Evolutionary conservation across 2,113 vertebrate genomes (phyloP).

Genomic region (Silurus glanis): DNA sequence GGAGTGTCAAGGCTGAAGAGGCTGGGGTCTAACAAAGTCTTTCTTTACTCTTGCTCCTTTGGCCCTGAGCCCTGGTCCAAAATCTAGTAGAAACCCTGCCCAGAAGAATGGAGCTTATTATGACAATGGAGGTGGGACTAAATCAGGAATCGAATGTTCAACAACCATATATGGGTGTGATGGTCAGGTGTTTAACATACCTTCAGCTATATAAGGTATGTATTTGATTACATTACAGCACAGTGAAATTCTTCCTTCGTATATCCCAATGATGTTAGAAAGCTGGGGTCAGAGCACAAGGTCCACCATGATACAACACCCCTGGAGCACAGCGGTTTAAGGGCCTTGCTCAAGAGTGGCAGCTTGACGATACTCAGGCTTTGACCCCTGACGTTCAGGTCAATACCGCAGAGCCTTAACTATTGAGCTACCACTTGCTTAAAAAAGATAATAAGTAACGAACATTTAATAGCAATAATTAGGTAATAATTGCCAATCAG

Average conservation of each 20-base stretch:
- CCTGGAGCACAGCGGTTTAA: too few relatives aligned
- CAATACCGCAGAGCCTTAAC: too few relatives aligned
- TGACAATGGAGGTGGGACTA: background rate
- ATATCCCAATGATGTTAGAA: too few relatives aligned
- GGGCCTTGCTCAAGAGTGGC: too few relatives aligned
- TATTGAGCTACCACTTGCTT: too few relatives aligned
- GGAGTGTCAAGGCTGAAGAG: background rate
- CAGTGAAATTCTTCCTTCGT: too few relatives aligned
- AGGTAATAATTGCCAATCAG: background rate
- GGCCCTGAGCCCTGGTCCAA: background rate
- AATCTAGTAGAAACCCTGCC: background rate
- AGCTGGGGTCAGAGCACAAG: too few relatives aligned
- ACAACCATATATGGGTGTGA: background rate
- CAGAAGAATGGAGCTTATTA: background rate
- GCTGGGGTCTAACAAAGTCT: background rate
- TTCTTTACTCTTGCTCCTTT: background rate
- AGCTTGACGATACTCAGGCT: too few relatives aligned
- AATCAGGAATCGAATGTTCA: background rate
- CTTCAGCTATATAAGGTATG: background rate
- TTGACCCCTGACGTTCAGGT: too few relatives aligned
- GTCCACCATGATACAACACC: too few relatives aligned
- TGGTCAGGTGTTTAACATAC: background rate
- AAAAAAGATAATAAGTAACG: background rate
- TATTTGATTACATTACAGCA: background rate
- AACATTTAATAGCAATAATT: background rate